phyloP scores from a whole-genome alignment of 2,888 invertebrate genomes.

The Drepanosiphum platanoidis region DNA sequence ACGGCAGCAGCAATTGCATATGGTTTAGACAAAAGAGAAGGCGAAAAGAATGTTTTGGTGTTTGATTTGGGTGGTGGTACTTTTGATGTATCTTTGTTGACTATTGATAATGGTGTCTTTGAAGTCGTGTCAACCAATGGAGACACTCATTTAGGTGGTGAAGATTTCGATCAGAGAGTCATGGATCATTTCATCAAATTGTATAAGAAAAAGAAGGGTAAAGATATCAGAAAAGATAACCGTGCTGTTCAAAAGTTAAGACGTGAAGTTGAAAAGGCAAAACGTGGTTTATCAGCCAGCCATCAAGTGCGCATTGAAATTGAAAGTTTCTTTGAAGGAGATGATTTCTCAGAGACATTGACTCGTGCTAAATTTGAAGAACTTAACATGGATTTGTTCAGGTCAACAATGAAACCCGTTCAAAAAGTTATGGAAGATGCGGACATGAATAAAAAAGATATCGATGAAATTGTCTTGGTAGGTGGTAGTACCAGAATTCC shows the following conservation, averaged over 20 bases:
- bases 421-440: conserved; percentile 97
- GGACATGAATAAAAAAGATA: conserved; percentile 98
- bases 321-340: conserved; percentile 97
- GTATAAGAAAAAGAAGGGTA: conserved; percentile 98
- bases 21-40: conserved; percentile 95
- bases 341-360: conserved; percentile 97
- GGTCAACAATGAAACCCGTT: conserved; percentile 93
- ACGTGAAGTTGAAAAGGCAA: conserved; percentile 97
- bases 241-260: conserved; percentile 95
- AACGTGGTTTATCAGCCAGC: conserved; percentile 91
- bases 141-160: conserved; percentile 97
- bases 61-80: conserved; percentile 99
- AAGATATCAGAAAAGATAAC: conserved; percentile 94
- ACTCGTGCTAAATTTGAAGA: conserved; percentile 99
- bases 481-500: conserved; percentile 99
- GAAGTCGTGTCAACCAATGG: conserved; percentile 93
- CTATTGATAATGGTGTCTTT: conserved; percentile 98
- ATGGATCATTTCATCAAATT: conserved; percentile 99
- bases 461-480: conserved; percentile 98
- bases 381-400: conserved; percentile 91
- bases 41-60: conserved; percentile 97
- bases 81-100: conserved; percentile 97
- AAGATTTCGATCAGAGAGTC: conserved; percentile 98
- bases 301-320: conserved; percentile 98
- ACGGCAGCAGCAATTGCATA: conserved; percentile 98